Conservation (phyloP, 2,797 vertebrate genomes). For the Poecilia velifera region DNA sequence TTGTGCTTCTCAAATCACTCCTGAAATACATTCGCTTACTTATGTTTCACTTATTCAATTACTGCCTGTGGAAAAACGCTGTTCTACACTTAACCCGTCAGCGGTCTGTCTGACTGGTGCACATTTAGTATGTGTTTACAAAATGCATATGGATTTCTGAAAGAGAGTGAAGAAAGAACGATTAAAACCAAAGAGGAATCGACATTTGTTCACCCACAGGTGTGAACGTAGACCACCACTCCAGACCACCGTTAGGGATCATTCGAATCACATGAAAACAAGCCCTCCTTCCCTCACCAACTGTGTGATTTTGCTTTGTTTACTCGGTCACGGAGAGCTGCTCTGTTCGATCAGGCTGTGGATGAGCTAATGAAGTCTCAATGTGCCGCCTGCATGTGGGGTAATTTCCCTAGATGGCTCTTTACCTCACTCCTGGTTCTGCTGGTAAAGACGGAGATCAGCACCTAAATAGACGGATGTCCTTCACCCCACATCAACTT, state of each 20-base stretch:
- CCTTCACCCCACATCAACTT: conserved; percentile 16
- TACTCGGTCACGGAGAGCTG: conserved; percentile 61
- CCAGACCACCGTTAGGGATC: conserved; percentile 33
- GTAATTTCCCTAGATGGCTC: conserved; percentile 76
- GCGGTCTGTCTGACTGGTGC: background rate
- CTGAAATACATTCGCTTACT: background rate
- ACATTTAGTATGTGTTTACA: too few species aligned
- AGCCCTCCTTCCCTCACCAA: conserved; percentile 40
- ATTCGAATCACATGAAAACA: conserved; percentile 41
- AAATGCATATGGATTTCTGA: background rate
- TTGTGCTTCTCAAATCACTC: background rate
- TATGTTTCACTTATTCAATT: background rate
- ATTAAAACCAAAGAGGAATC: conserved; percentile 37
- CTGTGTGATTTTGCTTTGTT: conserved; percentile 66
- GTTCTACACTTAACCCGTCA: background rate
- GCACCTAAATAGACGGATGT: conserved; percentile 52
- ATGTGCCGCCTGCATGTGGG: conserved; percentile 71
- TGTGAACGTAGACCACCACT: conserved; percentile 27
- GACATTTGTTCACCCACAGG: conserved; percentile 14
- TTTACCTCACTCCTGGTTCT: conserved; percentile 54
- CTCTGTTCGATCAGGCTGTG: conserved; percentile 64
- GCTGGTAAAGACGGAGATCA: conserved; percentile 62
- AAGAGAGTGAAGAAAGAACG: conserved; percentile 3
- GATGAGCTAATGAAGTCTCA: conserved; percentile 75
- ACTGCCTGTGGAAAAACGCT: background rate